Percentiles rank a stretch among this genome's conserved stretches.
These are phyloP conservation scores for Sciurus niger DNA, from an alignment of 2,113 vertebrate genomes.

Conservation along the genomic window DNA sequence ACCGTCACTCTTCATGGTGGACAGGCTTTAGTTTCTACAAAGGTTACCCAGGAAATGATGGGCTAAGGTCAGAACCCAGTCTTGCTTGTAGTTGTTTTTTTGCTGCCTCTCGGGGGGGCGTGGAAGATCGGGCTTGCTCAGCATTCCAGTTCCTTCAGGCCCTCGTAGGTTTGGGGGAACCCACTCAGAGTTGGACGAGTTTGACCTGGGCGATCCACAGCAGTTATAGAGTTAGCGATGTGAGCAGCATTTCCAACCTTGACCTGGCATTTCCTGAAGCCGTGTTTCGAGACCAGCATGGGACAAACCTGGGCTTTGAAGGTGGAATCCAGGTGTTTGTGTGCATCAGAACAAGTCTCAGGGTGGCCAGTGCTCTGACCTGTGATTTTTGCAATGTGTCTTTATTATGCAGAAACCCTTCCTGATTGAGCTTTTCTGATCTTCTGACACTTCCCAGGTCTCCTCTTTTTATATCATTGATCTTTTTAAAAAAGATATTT, in stretches of 20 bases:
- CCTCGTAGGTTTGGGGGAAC: not conserved
- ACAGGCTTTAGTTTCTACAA: not conserved
- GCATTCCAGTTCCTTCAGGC: not conserved
- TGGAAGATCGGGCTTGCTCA: too few species aligned
- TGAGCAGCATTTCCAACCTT: not conserved
- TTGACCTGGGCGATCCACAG: not conserved
- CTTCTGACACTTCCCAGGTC: not conserved
- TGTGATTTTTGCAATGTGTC: not conserved
- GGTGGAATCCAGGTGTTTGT: not conserved
- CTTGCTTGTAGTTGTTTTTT: not conserved
- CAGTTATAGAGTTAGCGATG: not conserved
- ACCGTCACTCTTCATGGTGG: not conserved
- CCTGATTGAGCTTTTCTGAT: not conserved
- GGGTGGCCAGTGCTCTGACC: not conserved
- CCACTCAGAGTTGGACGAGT: not conserved
- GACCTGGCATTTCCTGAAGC: not conserved
- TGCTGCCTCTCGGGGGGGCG: not conserved
- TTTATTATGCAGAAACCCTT: not conserved
- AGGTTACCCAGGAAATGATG: not conserved
- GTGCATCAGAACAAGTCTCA: not conserved
- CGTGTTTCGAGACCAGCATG: fast-evolving
- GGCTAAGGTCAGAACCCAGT: not conserved
- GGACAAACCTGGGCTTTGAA: not conserved
- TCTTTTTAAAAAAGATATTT: not conserved
- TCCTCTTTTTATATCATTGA: not conserved